phyloP scores from a whole-genome alignment of 2,797 vertebrate species.

The Parambassis ranga region DNA sequence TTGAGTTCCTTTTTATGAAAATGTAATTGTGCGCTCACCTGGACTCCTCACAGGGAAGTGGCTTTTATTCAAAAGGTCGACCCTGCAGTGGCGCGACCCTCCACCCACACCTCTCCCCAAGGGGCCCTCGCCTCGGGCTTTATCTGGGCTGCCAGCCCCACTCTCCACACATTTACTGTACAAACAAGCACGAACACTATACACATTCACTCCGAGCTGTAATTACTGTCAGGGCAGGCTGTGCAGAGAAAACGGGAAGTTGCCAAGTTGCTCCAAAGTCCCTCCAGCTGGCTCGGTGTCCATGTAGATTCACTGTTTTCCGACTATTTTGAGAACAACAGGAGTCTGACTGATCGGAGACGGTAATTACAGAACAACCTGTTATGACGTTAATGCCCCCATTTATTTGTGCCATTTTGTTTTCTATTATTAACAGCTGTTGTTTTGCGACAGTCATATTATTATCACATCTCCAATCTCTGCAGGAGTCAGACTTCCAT shows the following conservation, averaged over 20 bases:
- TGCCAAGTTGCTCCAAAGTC: conserved; percentile 35
- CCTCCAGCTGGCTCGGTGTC: conserved; percentile 32
- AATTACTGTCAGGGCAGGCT: conserved; percentile 61
- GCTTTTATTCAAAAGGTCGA: conserved; percentile 70
- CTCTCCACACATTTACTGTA: conserved; percentile 52
- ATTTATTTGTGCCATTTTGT: conserved; percentile 35
- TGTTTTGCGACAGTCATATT: conserved; percentile 24
- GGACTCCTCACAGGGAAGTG: conserved; percentile 42
- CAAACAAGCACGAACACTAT: conserved; percentile 35
- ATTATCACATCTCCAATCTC: conserved; percentile 19
- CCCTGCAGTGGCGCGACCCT: conserved; percentile 42
- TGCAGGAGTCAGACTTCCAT: conserved; percentile 11
- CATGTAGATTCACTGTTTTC: conserved; percentile 28
- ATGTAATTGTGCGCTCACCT: conserved; percentile 46
- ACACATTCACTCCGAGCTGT: conserved; percentile 35
- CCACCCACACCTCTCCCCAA: conserved; percentile 57
- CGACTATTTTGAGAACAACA: conserved; percentile 23
- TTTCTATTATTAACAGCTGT: conserved; percentile 26
- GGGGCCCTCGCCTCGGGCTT: conserved; percentile 46
- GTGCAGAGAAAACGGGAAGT: conserved; percentile 33
- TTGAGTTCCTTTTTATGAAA: conserved; percentile 36
- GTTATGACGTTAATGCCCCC: conserved; percentile 16
- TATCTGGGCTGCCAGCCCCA: conserved; percentile 55
- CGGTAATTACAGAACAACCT: conserved; percentile 20
- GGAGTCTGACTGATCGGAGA: conserved; percentile 7